Evolutionary conservation across 2,888 invertebrate species (phyloP).

Genomic region (Phaedon cochleariae): DNA sequence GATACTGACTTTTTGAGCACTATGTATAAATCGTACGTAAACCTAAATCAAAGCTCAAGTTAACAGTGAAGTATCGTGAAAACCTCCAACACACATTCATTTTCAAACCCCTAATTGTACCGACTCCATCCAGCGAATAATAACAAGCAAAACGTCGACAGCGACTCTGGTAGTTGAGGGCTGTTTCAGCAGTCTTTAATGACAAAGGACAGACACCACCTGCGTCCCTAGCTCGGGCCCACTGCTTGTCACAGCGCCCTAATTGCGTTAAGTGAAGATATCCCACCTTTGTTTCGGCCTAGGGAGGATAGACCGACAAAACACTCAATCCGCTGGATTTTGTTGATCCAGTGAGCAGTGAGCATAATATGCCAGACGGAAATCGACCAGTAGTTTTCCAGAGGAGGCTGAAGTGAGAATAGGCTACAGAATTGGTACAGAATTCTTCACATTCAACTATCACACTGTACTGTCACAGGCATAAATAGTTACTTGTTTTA

Average conservation of each 20-base stretch:
- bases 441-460: too few species aligned
- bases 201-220: conserved; percentile 38
- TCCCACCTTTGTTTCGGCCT: conserved; percentile 12
- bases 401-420: too few species aligned
- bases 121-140: not conserved
- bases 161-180: conserved; percentile 22
- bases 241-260: conserved; percentile 15
- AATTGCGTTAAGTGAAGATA: conserved; percentile 22
- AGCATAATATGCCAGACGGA: too few species aligned
- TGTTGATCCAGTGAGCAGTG: too few species aligned
- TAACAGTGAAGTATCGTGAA: not conserved
- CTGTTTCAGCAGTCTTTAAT: conserved; percentile 29
- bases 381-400: too few species aligned
- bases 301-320: not conserved
- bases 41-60: not conserved
- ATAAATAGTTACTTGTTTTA: too few species aligned
- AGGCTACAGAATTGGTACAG: too few species aligned
- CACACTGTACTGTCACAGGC: too few species aligned
- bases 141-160: conserved; percentile 20
- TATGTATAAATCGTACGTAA: too few species aligned
- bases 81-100: not conserved
- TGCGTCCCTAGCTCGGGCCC: conserved; percentile 24
- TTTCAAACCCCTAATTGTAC: not conserved
- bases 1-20: too few species aligned
- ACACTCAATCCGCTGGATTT: not conserved